Evolutionary conservation across 30 jellyfish, hydroid and myxozoan genomes (phyloP), one percentile per base, ranked within the genome.

Genomic region (Aurelia aurita complex sp. Pacific): DNA sequence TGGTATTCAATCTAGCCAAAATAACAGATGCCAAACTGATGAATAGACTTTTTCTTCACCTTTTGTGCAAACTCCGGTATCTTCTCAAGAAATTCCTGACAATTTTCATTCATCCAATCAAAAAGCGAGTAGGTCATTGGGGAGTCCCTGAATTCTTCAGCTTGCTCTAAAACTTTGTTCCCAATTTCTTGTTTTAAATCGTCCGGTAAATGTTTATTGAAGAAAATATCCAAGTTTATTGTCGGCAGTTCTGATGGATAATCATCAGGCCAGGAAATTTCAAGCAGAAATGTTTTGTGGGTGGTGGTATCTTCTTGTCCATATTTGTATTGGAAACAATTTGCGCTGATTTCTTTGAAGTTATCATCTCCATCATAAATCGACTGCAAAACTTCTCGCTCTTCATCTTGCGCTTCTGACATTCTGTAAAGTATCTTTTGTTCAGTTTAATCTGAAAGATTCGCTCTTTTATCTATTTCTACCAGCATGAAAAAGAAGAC

Each of bases 71-170:
- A n/a, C n/a, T 94, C 97, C 0, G 99, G 97, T 9, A 94, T 94
- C 64, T 87, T 85, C 46, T 85, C 81, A 59, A 94, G 29, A 60
- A 69, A 94, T 19, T 88, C 95, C 18, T 89, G 85, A 1, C 92
- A 76, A 74, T 89, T 85, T 61, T 94, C 99, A 8, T 80, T 85
- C 91, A 94, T 77, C 99, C 99, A 94, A 69, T 94, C 97, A 77
- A 94, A 89, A 51, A 94, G 61, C 2, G 97, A 89, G 55, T 89
- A 94, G 16, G 97, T 89, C 99, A 94, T 94, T 16, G 99, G 95
- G 29, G 89, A 64, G 32, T 81, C 97, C 36, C 85, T 54, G 68
- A 94, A 67, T 15, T 80, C 97, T 46, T 79, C 88, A 3, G 97
- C 99, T 75, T 94, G 97, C 79, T 84, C 97, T 1, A 80, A 61